Evolutionary conservation across 2,888 invertebrate genomes (phyloP), one percentile per base, ranked within the genome.

Genomic region (Apomyelois bistriatella): DNA sequence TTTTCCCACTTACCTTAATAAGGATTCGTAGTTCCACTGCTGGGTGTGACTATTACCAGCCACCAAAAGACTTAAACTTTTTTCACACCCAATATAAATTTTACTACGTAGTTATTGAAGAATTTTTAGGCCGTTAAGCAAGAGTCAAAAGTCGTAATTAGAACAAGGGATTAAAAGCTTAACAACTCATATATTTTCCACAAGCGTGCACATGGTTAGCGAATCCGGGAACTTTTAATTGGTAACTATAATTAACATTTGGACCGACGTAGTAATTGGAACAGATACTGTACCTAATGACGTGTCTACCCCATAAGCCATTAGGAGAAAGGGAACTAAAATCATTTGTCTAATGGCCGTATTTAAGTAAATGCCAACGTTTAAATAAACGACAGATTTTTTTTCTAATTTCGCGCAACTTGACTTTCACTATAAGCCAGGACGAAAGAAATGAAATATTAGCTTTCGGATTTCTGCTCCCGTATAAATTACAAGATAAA

Each of bases 281-380:
- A 55, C 53, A 54, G 58, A 58, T 58, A 58, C 58, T 53, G 54
- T 47, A 54, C 53, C 55, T 58, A 58, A 60, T 58, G 58, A 57
- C 60, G 53, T 57, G 57, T 56, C 55, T 60, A 36, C 57, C 54
- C 52, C 52, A 35, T 52, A 53, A 54, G 53, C 53, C 54, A 60
- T 58, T 58, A 58, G 58, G 53, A 54, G 8, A 46, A 56, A 51
- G 37, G 52, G 48, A 60, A 60, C 60, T 60, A 60, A 58, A 57
- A 60, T 57, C 58, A 58, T 60, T 60, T 52, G 54, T 55, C 52
- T 60, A 58, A 60, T 60, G 57, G 53, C 57, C 42, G 54, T 55
- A 57, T 58, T 60, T 57, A 58, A 60, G 55, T 57, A 56, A 60
- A 58, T 60, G 60, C 38, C 49, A 37, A 55, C 60, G 51, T 60